Base-by-base conservation (phyloP, 2,888 invertebrate species). In the Trachelus iudaicus region DNA sequence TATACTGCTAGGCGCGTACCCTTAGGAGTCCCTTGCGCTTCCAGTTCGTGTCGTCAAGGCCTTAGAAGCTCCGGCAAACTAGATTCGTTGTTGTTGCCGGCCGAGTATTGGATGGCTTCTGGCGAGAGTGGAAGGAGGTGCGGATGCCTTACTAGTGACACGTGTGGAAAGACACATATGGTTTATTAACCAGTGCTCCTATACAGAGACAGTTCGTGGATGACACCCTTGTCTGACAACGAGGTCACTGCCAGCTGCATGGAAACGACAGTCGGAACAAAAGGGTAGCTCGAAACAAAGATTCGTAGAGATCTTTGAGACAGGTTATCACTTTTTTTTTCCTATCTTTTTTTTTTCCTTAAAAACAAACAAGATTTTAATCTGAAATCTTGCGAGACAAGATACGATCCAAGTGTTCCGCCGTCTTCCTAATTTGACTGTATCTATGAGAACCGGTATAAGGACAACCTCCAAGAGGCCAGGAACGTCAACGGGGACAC, bases 201-300 rank as follows among this genome's bases (percentile, higher is more conserved):
- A 75, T 31, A 80, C 76, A 11, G 12, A 23, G 30, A 34, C 71
- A 13, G 71, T 71, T 11, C 3, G 71, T 3, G 31, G 71, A 15
- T 34, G 71, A 30, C 71, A 31, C 74, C 81, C 81, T 79, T 79
- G 79, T 75, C 75, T 73, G 79, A 79, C 83, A 84, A 87, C 80
- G 85, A 81, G 82, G 83, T 86, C 84, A 84, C 82, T 83, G 85
- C 82, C 86, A 86, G 37, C 77, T 78, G 75, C 56, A 56, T 56
- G 56, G 23, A 23, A 23, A 56, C 9, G 56, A 56, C 23, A 40
- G 40, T 40, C 40, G 23, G 56, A 23, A 23, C 23, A 56, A 56
- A 23, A 56, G 56, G 56, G 23, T 56, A 56, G 23, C 23, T 23
- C 56, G 56, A 56, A 2, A 56, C 56, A 23, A 23, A 56, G 56